These are phyloP conservation scores for Auanema sp. DNA, from an alignment of 2,888 invertebrate genomes.

Conservation along the genomic window DNA sequence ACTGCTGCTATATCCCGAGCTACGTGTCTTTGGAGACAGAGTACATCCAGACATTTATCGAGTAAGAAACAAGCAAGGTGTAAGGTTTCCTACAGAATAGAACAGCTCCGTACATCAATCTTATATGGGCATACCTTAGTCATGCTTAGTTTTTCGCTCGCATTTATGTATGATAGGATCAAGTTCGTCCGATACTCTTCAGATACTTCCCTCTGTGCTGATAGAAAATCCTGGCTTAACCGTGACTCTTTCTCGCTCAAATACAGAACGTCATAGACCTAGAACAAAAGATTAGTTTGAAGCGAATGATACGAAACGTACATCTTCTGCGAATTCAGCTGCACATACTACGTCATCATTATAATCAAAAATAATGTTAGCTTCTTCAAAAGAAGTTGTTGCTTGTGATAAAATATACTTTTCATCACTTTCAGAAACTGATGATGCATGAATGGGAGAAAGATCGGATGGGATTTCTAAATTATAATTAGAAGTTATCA, in stretches of 20 bases:
- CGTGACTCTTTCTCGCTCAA: constrained; percentile 2
- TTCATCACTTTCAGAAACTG: too few species aligned
- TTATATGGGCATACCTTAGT: constrained; percentile 1
- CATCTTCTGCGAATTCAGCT: constrained; percentile 9
- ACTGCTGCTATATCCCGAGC: constrained; percentile 18
- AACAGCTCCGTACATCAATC: too few species aligned
- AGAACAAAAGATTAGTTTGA: too few species aligned
- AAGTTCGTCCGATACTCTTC: constrained; percentile 4
- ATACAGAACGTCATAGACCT: constrained; percentile 13
- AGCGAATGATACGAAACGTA: not conserved
- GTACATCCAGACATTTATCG: constrained; percentile 16
- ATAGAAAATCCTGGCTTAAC: constrained; percentile 8
- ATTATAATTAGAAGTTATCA: too few species aligned
- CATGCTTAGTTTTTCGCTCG: constrained; percentile 2
- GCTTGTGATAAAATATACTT: too few species aligned
- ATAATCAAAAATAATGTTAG: constrained; percentile 10
- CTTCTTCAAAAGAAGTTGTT: constrained; percentile 8
- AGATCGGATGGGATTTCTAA: too few species aligned
- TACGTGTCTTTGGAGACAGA: not conserved
- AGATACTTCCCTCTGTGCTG: constrained; percentile 5
- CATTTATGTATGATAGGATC: not conserved
- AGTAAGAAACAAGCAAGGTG: constrained; percentile 15
- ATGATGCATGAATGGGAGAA: too few species aligned
- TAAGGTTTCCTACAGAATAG: constrained; percentile 10
- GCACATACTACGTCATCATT: not conserved